Evolutionary conservation across 2,797 vertebrate species (phyloP), one percentile per base, ranked within the genome.

Genomic region (Pipistrellus nathusii): DNA sequence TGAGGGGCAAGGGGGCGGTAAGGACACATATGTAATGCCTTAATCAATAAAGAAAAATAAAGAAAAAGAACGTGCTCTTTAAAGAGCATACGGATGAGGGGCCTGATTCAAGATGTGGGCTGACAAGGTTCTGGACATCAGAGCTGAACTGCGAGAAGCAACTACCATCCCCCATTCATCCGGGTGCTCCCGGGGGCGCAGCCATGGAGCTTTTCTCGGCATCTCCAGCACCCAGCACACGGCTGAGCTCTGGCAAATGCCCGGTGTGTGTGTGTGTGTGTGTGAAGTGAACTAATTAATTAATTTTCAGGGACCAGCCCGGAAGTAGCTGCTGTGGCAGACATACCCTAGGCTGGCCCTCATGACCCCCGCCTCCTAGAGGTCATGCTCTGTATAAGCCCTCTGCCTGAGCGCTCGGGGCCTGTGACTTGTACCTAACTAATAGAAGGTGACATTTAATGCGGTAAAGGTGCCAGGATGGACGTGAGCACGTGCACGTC

Each of bases 121-220:
- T 78, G 73, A 94, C 48, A 88, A 77, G 57, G 35, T 88, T 89
- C 85, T 93, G 44, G 78, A 66, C 23, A 41, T 20, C 21, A 46
- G 66, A 77, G 78, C 30, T 38, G 7, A 66, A 41, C 51, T 41
- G 20, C 17, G 38, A 72, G 14, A 75, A 14, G 32, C 68, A 71
- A 53, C 8, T 0, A 1, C 5, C 23, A 11, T 3, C 13, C 17
- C 32, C 38, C 23, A 32, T 6, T 64, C 30, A 3, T 41, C 46
- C 77, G 27, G 32, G 55, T 41, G 59, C 57, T 88, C 17, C 21
- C 25, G 5, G 62, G 27, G 30, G 8, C 27, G 30, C 75, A n/a
- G 64, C 46, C 13, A 20, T 21, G 38, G 44, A 44, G 69, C 25
- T 44, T 30, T 75, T 66, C 18, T 68, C 51, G 48, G 25, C 10